phyloP scores from a whole-genome alignment of 2,113 vertebrate species.

The Sorex fumeus region DNA sequence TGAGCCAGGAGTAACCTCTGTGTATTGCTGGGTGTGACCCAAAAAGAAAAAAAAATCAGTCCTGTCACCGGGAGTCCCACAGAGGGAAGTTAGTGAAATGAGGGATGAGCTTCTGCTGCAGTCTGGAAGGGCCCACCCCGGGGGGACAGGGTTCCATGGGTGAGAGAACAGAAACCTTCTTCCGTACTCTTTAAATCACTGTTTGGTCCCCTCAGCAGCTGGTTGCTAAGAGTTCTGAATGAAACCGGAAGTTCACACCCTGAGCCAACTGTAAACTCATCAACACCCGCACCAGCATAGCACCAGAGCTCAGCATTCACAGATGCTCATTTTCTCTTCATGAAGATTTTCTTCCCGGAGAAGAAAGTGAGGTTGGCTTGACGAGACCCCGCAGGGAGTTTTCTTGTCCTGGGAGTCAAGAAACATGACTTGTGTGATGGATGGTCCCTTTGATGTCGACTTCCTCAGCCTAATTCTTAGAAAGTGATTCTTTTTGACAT shows the following conservation, averaged over 20 bases:
- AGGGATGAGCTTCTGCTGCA: background rate
- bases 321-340: background rate
- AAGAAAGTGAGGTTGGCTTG: background rate
- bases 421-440: background rate
- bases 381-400: background rate
- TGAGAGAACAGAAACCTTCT: too few relatives aligned
- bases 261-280: background rate
- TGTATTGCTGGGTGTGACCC: too few relatives aligned
- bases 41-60: too few relatives aligned
- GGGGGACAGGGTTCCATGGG: too few relatives aligned
- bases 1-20: too few relatives aligned
- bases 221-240: background rate
- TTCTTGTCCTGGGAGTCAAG: slow-evolving; percentile 1
- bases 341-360: background rate
- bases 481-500: background rate
- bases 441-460: background rate
- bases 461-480: slow-evolving; percentile 6
- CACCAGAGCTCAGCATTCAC: background rate
- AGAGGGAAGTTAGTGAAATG: background rate
- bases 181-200: background rate
- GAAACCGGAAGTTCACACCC: background rate
- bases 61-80: background rate
- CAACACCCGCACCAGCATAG: background rate
- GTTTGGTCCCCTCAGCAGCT: background rate
- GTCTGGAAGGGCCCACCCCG: background rate